phyloP scores from a whole-genome alignment of 2,888 invertebrate genomes.

The Pasiphila rectangulata region DNA sequence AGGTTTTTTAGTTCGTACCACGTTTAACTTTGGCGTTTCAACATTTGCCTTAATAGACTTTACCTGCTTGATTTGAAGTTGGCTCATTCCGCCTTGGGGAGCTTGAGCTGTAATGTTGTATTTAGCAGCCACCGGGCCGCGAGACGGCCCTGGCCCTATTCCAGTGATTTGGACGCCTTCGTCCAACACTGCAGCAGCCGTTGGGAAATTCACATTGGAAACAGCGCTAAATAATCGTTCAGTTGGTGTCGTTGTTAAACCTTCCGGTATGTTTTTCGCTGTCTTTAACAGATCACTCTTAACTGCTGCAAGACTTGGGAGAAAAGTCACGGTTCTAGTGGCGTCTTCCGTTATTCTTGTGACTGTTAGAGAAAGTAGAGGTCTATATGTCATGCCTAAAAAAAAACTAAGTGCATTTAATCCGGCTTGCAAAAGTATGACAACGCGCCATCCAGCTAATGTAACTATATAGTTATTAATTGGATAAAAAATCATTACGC shows the following conservation, averaged over 20 bases:
- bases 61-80: conserved; percentile 59
- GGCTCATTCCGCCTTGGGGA: conserved; percentile 56
- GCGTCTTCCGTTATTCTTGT: conserved; percentile 53
- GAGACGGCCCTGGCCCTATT: conserved; percentile 53
- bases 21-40: conserved; percentile 37
- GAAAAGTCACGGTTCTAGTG: conserved; percentile 64
- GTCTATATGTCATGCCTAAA: conserved; percentile 61
- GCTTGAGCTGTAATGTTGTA: conserved; percentile 54
- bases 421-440: conserved; percentile 62
- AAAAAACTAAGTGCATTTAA: conserved; percentile 59
- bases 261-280: conserved; percentile 28
- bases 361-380: conserved; percentile 61
- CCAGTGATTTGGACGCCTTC: conserved; percentile 35
- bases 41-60: conserved; percentile 58
- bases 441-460: conserved; percentile 61
- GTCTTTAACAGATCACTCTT: conserved; percentile 38
- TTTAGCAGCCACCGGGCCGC: conserved; percentile 45
- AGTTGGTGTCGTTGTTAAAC: conserved; percentile 40
- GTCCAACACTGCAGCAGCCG: conserved; percentile 61
- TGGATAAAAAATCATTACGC: conserved; percentile 61
- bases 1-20: conserved; percentile 37
- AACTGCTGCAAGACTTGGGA: conserved; percentile 56
- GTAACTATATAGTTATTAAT: conserved; percentile 54
- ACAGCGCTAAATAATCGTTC: conserved; percentile 46
- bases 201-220: conserved; percentile 60